Evolutionary conservation across 2,888 invertebrate genomes (phyloP).

Genomic region (Urechis unicinctus): DNA sequence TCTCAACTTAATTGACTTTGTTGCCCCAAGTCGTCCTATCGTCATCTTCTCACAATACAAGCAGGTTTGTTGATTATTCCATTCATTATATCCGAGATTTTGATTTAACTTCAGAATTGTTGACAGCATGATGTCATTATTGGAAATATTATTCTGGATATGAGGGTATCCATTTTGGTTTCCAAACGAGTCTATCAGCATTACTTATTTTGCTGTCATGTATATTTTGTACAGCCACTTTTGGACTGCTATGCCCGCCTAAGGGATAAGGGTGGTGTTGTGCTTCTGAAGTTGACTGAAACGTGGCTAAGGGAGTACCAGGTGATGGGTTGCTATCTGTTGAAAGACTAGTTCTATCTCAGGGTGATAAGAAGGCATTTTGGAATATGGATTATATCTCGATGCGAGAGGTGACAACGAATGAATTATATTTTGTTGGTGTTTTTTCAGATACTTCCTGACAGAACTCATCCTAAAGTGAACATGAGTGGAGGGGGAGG

Average conservation of each 20-base stretch:
- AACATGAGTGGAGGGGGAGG: conserved; percentile 84
- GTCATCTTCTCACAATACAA: conserved; percentile 74
- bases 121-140: too few species aligned
- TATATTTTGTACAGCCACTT: conserved; percentile 68
- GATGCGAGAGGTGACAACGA: not conserved
- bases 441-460: conserved; percentile 47
- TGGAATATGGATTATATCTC: not conserved
- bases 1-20: conserved; percentile 66
- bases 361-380: not conserved
- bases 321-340: too few species aligned
- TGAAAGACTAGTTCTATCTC: too few species aligned
- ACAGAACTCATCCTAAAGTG: conserved; percentile 87
- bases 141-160: too few species aligned
- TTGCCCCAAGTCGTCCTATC: conserved; percentile 76
- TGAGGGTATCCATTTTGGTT: too few species aligned
- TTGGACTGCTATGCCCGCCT: conserved; percentile 75
- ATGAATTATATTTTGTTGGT: not conserved
- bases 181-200: too few species aligned
- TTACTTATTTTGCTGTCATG: too few species aligned
- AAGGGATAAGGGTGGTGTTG: conserved; percentile 61
- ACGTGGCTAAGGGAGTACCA: conserved; percentile 88
- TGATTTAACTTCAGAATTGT: too few species aligned
- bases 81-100: too few species aligned
- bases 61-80: conserved; percentile 60
- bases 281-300: conserved; percentile 72